phyloP scores from a whole-genome alignment of 2,113 vertebrate species.

The Jaculus jaculus region DNA sequence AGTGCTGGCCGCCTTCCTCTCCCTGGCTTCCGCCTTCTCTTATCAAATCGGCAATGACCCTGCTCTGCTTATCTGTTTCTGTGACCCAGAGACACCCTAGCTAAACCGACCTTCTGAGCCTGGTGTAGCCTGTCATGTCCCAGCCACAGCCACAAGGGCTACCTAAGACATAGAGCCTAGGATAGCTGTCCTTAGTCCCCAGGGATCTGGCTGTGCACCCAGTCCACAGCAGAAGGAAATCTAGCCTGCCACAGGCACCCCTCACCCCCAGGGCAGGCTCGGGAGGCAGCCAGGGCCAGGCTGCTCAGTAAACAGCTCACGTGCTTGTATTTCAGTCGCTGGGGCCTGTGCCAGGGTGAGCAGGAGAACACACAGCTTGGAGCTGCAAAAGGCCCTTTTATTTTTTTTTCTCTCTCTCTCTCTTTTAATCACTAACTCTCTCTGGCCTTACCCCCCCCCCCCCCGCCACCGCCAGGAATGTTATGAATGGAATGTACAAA shows the following conservation, averaged over 20 bases:
- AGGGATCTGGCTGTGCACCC: background rate
- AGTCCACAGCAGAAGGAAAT: background rate
- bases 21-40: background rate
- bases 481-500: slow-evolving; percentile 76
- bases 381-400: background rate
- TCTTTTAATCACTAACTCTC: background rate
- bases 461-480: background rate
- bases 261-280: background rate
- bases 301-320: slow-evolving; percentile 11
- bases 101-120: background rate
- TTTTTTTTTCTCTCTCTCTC: slow-evolving; percentile 37
- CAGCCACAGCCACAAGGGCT: background rate
- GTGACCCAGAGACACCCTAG: background rate
- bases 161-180: background rate
- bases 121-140: background rate
- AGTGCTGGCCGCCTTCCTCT: background rate
- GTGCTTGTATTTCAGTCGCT: background rate
- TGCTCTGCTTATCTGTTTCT: fast-evolving
- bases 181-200: background rate
- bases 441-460: background rate
- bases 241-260: background rate
- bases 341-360: background rate
- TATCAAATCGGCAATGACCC: background rate
- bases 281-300: background rate
- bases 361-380: background rate